Conservation (phyloP, 2,113 vertebrate species). For the Meriones unguiculatus region DNA sequence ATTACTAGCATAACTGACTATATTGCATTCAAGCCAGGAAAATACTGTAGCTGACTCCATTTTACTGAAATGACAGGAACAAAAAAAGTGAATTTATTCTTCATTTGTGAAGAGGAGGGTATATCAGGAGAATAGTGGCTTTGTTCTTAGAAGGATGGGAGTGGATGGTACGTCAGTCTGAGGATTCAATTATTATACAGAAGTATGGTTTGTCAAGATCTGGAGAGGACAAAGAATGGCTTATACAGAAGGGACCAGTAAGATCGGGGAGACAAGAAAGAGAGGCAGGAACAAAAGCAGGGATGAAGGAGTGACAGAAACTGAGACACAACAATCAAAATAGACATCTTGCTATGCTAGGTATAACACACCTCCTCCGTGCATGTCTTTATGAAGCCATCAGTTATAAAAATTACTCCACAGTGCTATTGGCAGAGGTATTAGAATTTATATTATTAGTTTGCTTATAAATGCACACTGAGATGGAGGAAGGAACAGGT, state of each 20-base stretch:
- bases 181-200: neutral
- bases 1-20: neutral
- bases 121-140: neutral
- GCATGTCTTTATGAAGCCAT: slow-evolving; percentile 14
- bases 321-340: neutral
- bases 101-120: neutral
- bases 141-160: neutral
- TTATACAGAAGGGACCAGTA: neutral
- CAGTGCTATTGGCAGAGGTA: neutral
- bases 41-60: neutral
- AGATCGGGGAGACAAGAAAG: neutral
- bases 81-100: slow-evolving; percentile 19
- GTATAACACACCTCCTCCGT: neutral
- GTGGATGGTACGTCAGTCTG: neutral
- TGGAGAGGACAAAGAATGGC: neutral
- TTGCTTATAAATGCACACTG: neutral
- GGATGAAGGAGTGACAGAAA: neutral
- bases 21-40: neutral
- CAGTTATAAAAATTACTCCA: slow-evolving; percentile 20
- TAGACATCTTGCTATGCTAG: neutral
- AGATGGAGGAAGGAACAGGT: neutral
- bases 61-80: neutral
- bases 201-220: neutral
- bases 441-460: neutral
- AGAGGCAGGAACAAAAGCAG: neutral